Evolutionary conservation across 2,113 vertebrate genomes (phyloP).

Genomic region (Corythaeola cristata): DNA sequence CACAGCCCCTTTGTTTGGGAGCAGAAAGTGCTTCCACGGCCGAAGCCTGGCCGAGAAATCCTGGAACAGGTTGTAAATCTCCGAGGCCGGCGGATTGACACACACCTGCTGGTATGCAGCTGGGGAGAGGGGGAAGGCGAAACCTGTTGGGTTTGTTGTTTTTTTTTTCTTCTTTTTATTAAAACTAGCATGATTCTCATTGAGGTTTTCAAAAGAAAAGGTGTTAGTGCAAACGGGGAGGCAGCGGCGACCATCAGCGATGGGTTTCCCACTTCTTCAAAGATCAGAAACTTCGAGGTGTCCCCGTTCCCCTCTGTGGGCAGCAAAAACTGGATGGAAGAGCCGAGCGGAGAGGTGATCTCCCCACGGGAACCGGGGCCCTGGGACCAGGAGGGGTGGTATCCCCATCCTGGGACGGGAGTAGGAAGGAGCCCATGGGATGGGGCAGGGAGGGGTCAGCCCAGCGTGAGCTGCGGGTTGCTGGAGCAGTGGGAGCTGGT

Average conservation of each 20-base stretch:
- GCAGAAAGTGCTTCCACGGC: constrained; percentile 53
- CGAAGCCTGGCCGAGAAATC: constrained; percentile 1
- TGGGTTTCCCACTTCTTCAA: constrained; percentile 31
- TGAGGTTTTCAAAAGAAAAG: constrained; percentile 3
- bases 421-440: background rate
- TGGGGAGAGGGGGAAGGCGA: constrained; percentile 15
- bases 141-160: background rate
- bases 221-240: background rate
- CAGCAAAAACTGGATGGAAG: background rate
- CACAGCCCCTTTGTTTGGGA: constrained; percentile 54
- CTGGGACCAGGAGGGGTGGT: background rate
- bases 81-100: background rate
- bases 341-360: background rate
- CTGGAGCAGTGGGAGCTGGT: background rate
- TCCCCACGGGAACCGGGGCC: background rate
- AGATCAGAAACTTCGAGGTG: background rate
- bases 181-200: constrained; percentile 17
- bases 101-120: constrained; percentile 67
- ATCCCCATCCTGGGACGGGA: background rate
- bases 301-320: background rate
- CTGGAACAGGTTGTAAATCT: constrained; percentile 72
- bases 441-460: background rate
- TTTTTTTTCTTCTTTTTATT: background rate
- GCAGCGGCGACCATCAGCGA: background rate
- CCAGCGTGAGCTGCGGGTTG: accelerated